A percentile compares a stretch with the other conserved stretches of the same genome.
Conservation (phyloP, 1,140 invertebrate genomes). For the Halictus rubicundus region DNA sequence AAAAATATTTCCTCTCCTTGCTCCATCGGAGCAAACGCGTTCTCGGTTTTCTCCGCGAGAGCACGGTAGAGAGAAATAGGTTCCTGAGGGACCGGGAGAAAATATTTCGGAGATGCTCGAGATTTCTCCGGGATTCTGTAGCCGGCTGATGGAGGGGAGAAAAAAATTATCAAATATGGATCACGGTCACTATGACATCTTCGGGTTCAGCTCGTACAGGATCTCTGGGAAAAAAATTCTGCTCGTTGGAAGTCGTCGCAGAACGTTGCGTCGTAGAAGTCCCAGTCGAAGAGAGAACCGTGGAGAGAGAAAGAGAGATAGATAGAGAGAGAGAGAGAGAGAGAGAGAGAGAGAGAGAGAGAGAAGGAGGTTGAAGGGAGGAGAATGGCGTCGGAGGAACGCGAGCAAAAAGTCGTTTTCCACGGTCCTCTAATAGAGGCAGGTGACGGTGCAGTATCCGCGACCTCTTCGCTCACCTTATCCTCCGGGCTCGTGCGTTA, state of each 20-base stretch:
- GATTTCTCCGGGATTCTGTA: neutral
- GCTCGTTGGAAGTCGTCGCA: neutral
- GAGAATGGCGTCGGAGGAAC: constrained; percentile 18
- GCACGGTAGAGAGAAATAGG: constrained; percentile 37
- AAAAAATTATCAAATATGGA: neutral
- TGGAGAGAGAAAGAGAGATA: neutral
- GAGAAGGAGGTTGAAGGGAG: neutral
- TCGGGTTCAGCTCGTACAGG: neutral
- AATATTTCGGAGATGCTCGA: constrained; percentile 21
- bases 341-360: neutral
- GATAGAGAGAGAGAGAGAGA: too few species aligned
- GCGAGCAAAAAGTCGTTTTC: constrained; percentile 38
- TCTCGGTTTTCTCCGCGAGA: constrained; percentile 31
- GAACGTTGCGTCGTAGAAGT: neutral
- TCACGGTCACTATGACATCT: neutral
- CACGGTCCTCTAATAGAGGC: constrained; percentile 64
- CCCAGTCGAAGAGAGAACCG: too few species aligned
- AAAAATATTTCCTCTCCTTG: constrained; percentile 60
- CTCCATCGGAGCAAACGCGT: constrained; percentile 30
- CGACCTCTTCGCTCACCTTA: constrained; percentile 56
- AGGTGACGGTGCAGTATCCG: constrained; percentile 71
- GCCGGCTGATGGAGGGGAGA: neutral
- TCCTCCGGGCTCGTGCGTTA: constrained; percentile 32
- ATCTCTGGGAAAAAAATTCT: neutral
- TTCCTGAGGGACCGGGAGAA: neutral